Evolutionary conservation across 1,140 invertebrate species (phyloP), one percentile per base, ranked within the genome.

Genomic region (Latrodectus geometricus): DNA sequence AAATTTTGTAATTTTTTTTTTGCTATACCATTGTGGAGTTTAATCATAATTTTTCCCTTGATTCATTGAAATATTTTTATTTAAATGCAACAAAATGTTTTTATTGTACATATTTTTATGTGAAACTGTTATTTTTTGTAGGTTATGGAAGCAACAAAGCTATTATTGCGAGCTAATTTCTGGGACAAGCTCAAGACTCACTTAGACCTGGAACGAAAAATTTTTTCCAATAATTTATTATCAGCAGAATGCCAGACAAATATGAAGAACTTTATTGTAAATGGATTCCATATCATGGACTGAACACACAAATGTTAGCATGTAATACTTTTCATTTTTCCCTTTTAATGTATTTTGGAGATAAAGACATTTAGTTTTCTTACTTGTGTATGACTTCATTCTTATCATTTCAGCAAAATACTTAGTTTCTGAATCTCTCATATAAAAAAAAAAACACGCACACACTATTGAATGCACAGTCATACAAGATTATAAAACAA

Each of bases 211-310:
- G 94, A 95, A 90, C 92, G 91, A 8, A 92, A 92, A 83, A 90
- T 93, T 15, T 91, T 95, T 35, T 90, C 93, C 14, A 92, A 94
- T 68, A 94, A 94, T 86, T 95, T 94, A 94, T 92, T 91, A 82
- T 93, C 93, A n/a, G 85, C 90, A 1, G 89, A 94, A 83, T 86
- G 93, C 90, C 93, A 94, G 89, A 88, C 87, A 7, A 74, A 75
- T 15, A 87, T 88, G 8, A 88, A 86, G 50, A 68, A n/a, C 9
- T 17, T 52, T 9, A 35, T 48, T 86, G 23, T 11, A 35, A 21
- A 54, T 17, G 7, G 83, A 73, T 11, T 78, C 23, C 8, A 61
- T 14, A 61, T 61, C 11, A 17, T 61, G 54, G 17, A 61, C 54
- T 11, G 11, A 14, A 17, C 54, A 8, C 54, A 17, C 17, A 14